A percentile compares a stretch with the other conserved stretches of the same genome.
Evolutionary conservation across 2,888 invertebrate species (phyloP).

Genomic region (Epistrophe grossulariae): DNA sequence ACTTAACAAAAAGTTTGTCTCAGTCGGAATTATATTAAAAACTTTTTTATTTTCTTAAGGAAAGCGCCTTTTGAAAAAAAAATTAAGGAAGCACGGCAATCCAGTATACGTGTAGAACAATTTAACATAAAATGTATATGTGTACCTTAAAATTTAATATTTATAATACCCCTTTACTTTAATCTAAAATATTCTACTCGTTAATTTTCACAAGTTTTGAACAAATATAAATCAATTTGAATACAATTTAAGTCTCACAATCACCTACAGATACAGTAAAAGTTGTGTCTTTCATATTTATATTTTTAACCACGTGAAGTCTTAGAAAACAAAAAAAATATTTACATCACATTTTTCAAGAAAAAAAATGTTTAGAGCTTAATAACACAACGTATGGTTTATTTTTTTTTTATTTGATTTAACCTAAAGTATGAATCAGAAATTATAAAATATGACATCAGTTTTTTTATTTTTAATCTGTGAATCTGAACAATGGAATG

Average conservation of each 20-base stretch:
- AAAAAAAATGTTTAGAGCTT: neutral
- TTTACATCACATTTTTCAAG: constrained; percentile 17
- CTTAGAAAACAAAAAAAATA: neutral
- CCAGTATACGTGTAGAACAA: too few species aligned
- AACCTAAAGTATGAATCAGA: neutral
- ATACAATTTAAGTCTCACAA: neutral
- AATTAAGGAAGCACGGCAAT: too few species aligned
- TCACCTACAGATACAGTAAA: neutral
- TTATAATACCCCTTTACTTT: too few species aligned
- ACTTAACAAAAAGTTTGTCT: too few species aligned
- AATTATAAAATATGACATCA: constrained; percentile 16
- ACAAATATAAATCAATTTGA: constrained; percentile 7
- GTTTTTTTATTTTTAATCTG: neutral
- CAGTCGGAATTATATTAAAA: too few species aligned
- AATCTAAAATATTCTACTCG: neutral
- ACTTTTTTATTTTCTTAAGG: too few species aligned
- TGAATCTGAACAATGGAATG: neutral
- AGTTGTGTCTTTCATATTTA: neutral
- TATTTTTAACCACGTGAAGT: neutral
- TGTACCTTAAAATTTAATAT: too few species aligned
- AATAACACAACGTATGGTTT: neutral
- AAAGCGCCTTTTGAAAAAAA: too few species aligned
- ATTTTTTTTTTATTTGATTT: neutral
- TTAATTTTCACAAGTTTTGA: constrained; percentile 20
- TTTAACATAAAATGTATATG: too few species aligned